Base-by-base conservation (phyloP, 2,113 vertebrate species). In the Piaya cayana region DNA sequence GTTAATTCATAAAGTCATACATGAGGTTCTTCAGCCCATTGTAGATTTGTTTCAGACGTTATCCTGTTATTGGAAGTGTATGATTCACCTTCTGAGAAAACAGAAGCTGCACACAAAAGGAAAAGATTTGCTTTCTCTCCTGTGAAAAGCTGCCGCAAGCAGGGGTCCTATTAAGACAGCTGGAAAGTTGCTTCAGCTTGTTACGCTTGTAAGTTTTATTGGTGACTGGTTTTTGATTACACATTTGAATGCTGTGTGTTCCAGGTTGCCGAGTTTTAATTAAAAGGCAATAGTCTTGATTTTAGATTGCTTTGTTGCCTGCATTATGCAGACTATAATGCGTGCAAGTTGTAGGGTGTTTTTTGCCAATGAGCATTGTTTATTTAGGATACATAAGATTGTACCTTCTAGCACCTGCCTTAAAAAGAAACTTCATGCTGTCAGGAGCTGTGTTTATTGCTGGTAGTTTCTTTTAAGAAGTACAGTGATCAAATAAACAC, bases 101-200 rank as follows among this genome's bases (percentile, higher is more conserved):
- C 97, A 98, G 98, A 98, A 98, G 98, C 98, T 97, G 96, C 97
- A 97, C 98, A 99, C 98, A 98, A 98, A 98, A 97, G 97, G 95
- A 62, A 90, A 97, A 98, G 98, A 98, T 97, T 97, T 98, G 97
- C 97, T 98, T 97, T 97, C 96, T 98, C 96, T 7, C 37, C 96
- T 82, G 47, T 98, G 98, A 98, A 98, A 98, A 96, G 96, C 97
- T 96, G 97, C 97, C 69, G 96, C 98, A 98, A 98, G 97, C 98
- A 97, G 98, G 98, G 98, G 98, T 98, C 98, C 98, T 98, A 98
- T 99, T 98, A 98, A 98, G 98, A 98, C 97, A 98, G 98, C 98
- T 98, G 97, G 98, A 97, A 97, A 98, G 97, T 98, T 98, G 97
- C 97, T 98, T 98, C 97, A 59, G 96, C 92, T 98, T 97, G 98